phyloP scores from a whole-genome alignment of 2,113 vertebrate genomes.

The Sialia sialis region DNA sequence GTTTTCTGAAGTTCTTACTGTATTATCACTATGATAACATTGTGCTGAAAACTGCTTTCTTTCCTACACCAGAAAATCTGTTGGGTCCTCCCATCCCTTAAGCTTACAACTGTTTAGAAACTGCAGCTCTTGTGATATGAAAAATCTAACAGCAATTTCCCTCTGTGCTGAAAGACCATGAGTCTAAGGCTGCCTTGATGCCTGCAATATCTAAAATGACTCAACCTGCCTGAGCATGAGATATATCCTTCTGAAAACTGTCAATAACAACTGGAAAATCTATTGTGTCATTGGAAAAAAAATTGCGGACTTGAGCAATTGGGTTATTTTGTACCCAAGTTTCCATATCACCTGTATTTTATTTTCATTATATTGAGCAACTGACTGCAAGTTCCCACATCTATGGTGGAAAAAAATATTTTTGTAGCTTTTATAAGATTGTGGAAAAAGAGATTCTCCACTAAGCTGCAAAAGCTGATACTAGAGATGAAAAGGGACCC shows the following conservation, averaged over 20 bases:
- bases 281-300: not conserved
- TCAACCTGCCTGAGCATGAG: not conserved
- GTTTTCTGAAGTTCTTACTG: not conserved
- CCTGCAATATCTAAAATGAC: not conserved
- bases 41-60: not conserved
- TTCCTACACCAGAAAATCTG: not conserved
- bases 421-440: not conserved
- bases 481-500: not conserved
- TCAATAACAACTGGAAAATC: not conserved
- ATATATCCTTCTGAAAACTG: not conserved
- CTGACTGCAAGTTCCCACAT: not conserved
- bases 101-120: not conserved
- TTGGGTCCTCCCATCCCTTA: not conserved
- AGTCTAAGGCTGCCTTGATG: fast-evolving
- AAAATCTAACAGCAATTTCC: not conserved
- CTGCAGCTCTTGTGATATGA: not conserved
- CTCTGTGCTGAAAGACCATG: not conserved
- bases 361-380: not conserved
- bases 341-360: not conserved
- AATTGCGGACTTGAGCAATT: not conserved
- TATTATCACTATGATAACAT: not conserved
- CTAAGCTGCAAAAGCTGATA: not conserved
- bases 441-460: not conserved
- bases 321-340: not conserved
- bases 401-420: not conserved